Evolutionary conservation across 2,888 invertebrate species (phyloP).

Genomic region (Apotomis capreana): DNA sequence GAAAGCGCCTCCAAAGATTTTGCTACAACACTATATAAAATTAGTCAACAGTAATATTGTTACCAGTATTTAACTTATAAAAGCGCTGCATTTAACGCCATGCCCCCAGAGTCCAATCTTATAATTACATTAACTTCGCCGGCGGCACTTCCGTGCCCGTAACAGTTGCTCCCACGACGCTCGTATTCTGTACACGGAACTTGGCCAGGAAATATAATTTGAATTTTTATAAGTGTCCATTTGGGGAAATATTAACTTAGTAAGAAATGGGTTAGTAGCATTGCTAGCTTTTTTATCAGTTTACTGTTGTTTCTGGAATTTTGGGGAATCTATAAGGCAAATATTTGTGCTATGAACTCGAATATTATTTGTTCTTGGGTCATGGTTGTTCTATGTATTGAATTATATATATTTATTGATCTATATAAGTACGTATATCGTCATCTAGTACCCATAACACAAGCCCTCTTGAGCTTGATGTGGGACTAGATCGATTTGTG

Average conservation of each 20-base stretch:
- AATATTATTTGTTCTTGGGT: no score
- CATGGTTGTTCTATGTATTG: no score
- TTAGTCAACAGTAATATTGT: not conserved
- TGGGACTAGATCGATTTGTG: no score
- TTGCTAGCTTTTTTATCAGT: not conserved
- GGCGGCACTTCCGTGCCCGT: not conserved
- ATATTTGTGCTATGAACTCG: no score
- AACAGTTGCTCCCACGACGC: conserved; percentile 8
- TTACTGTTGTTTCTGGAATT: not conserved
- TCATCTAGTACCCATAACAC: no score
- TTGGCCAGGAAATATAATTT: conserved; percentile 15
- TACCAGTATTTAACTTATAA: not conserved
- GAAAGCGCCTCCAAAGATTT: no score
- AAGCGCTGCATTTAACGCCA: conserved; percentile 11
- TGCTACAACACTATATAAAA: not conserved
- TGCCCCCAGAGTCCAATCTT: conserved; percentile 18
- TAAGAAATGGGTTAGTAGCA: not conserved
- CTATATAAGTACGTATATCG: no score
- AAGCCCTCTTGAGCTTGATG: no score
- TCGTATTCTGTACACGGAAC: conserved; percentile 11
- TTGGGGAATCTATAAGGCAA: no score
- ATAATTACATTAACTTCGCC: conserved; percentile 25
- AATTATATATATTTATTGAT: no score
- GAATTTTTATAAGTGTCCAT: conserved; percentile 22
- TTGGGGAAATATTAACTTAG: conserved; percentile 7